Conservation (phyloP, 2,797 vertebrate species). For the Todus mexicanus region DNA sequence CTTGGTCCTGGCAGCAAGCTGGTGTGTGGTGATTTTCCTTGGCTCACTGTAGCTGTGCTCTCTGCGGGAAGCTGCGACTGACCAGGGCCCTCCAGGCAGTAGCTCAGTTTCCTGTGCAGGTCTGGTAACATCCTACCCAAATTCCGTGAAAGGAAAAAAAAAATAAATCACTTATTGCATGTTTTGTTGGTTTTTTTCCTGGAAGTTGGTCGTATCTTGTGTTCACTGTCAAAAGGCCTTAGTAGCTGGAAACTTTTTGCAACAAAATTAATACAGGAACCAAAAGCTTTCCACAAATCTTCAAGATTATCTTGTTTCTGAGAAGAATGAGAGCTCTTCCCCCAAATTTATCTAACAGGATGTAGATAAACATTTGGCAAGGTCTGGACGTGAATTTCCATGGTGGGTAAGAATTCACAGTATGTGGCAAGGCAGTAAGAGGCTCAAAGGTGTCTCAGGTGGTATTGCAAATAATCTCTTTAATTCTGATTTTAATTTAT, state of each 20-base stretch:
- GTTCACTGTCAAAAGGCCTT: not conserved
- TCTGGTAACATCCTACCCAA: not conserved
- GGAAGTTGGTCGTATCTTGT: not conserved
- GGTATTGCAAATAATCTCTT: constrained; percentile 2
- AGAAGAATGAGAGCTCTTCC: not conserved
- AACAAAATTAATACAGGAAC: not conserved
- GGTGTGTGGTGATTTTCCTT: not conserved
- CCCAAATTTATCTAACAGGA: not conserved
- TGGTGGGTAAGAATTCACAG: not conserved
- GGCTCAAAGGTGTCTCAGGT: constrained; percentile 1
- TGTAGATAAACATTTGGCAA: constrained; percentile 10
- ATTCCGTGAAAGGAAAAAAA: not conserved
- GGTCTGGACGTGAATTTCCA: not conserved
- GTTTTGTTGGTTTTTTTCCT: not conserved
- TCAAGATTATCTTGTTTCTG: not conserved
- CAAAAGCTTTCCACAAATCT: not conserved
- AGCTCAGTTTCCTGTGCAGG: not conserved
- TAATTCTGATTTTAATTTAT: constrained; percentile 43
- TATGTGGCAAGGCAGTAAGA: not conserved
- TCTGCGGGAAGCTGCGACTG: not conserved
- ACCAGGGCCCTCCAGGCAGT: not conserved
- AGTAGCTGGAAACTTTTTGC: not conserved
- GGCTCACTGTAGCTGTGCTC: not conserved
- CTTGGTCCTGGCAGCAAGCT: not conserved
- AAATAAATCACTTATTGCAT: not conserved